These are phyloP conservation scores for Nothobranchius furzeri DNA, from an alignment of 2,113 vertebrate genomes.

Conservation along the genomic window DNA sequence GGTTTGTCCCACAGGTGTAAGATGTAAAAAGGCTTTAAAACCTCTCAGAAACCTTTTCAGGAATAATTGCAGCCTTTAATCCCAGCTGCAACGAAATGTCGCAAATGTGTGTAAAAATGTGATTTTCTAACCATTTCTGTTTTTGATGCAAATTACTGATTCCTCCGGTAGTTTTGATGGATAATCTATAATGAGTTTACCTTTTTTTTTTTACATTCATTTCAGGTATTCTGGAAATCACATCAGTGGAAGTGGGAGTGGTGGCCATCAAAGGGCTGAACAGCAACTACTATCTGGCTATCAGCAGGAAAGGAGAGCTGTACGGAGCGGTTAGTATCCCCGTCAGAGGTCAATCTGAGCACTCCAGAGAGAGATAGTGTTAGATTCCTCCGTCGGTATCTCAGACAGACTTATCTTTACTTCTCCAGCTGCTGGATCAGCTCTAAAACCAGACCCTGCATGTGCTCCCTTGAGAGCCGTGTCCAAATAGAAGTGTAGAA, in stretches of 20 bases:
- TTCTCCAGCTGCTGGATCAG: conserved; percentile 24
- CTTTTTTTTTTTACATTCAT: conserved; percentile 28
- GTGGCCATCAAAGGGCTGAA: conserved; percentile 93
- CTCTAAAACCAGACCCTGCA: conserved; percentile 14
- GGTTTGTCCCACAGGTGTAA: conserved; percentile 64
- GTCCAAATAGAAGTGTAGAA: not conserved
- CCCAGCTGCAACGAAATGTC: too few species aligned
- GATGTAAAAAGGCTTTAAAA: conserved; percentile 54
- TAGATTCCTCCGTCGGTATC: conserved; percentile 47
- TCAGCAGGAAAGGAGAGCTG: conserved; percentile 94
- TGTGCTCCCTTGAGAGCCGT: conserved; percentile 22
- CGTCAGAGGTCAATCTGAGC: conserved; percentile 60
- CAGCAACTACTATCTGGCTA: conserved; percentile 96
- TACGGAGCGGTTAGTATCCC: conserved; percentile 93
- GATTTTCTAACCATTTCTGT: not conserved
- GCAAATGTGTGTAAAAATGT: not conserved
- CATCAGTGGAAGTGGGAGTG: conserved; percentile 94
- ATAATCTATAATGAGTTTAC: not conserved
- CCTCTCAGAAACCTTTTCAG: conserved; percentile 37
- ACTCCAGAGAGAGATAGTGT: conserved; percentile 45
- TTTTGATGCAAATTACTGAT: not conserved
- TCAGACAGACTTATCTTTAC: conserved; percentile 51
- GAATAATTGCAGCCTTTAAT: conserved; percentile 25
- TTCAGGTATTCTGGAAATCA: conserved; percentile 94
- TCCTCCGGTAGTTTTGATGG: not conserved